phyloP scores from a whole-genome alignment of 2,797 vertebrate genomes.

The Cuculus canorus region DNA sequence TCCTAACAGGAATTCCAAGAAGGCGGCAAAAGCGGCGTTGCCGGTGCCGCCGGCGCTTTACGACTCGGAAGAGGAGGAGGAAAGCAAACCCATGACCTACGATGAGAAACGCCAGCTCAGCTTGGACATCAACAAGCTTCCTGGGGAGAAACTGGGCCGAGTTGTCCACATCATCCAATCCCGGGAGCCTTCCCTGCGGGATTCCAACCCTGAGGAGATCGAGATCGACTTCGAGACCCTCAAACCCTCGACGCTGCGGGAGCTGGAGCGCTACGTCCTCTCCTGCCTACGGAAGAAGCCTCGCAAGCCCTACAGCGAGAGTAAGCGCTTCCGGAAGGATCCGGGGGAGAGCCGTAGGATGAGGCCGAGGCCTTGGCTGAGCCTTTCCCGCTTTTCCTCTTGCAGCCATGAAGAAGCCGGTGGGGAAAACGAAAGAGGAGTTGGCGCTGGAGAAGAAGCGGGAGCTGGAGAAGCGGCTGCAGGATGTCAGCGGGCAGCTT shows the following conservation, averaged over 20 bases:
- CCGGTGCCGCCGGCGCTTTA: conserved; percentile 78
- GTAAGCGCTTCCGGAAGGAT: not conserved
- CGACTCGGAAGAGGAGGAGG: conserved; percentile 92
- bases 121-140: conserved; percentile 93
- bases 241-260: conserved; percentile 91
- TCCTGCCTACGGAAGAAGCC: conserved; percentile 94
- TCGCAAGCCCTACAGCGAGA: conserved; percentile 87
- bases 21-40: conserved; percentile 41
- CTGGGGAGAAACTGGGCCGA: conserved; percentile 91
- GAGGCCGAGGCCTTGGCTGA: too few species aligned
- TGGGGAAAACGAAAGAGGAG: conserved; percentile 92
- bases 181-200: conserved; percentile 89
- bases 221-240: conserved; percentile 96
- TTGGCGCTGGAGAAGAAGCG: conserved; percentile 91
- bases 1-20: conserved; percentile 81
- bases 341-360: too few species aligned
- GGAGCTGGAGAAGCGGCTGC: conserved; percentile 90
- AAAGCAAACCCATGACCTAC: conserved; percentile 90
- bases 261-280: conserved; percentile 92
- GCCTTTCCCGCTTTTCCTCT: too few species aligned
- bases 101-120: conserved; percentile 94
- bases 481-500: conserved; percentile 93
- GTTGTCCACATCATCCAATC: conserved; percentile 96
- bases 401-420: conserved; percentile 84
- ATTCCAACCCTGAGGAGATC: conserved; percentile 95